Evolutionary conservation across 1,140 invertebrate species (phyloP), one percentile per base, ranked within the genome.

Genomic region (Anthonomus grandis): DNA sequence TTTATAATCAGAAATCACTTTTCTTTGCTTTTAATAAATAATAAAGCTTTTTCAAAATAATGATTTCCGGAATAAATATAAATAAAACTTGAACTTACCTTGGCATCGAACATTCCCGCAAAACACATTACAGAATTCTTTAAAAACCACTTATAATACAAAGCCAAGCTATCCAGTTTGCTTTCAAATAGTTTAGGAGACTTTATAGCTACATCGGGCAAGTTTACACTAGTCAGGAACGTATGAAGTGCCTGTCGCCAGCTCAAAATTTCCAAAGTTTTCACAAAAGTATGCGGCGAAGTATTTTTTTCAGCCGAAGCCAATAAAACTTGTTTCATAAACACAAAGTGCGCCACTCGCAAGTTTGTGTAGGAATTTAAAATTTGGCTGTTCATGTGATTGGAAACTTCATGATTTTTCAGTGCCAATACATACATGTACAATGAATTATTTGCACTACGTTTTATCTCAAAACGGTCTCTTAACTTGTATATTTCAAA

Each of bases 61-160:
- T n/a, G n/a, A 31, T 31, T 31, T 31, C 27, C 27, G 27, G 27
- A n/a, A n/a, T 31, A 31, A 31, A 8, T 8, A 31, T 31, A 31
- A 31, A 6, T 31, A 38, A n/a, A 13, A 8, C 4, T 13, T 38
- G 12, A 3, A 8, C 9, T 46, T 55, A 55, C 52, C 41, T 46
- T 4, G n/a, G 19, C 8, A 3, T 23, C 27, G 17, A 62, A 36
- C 0, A 73, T n/a, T 23, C 68, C 63, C 23, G 66, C 67, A 18
- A 79, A 25, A 46, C 69, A 65, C 51, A 50, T 41, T 6, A 79
- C 62, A 27, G 79, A 69, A 70, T 76, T 70, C 64, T 81, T 81
- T 37, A 74, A 59, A n/a, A 81, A 64, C 80, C 80, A 82, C 69
- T 77, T 79, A 53, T 75, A 78, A 60, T 81, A 78, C 6, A 79